A percentile compares a stretch with the other conserved stretches of the same genome.
phyloP scores from a whole-genome alignment of 1,140 invertebrate species.

The Helicoverpa zea region DNA sequence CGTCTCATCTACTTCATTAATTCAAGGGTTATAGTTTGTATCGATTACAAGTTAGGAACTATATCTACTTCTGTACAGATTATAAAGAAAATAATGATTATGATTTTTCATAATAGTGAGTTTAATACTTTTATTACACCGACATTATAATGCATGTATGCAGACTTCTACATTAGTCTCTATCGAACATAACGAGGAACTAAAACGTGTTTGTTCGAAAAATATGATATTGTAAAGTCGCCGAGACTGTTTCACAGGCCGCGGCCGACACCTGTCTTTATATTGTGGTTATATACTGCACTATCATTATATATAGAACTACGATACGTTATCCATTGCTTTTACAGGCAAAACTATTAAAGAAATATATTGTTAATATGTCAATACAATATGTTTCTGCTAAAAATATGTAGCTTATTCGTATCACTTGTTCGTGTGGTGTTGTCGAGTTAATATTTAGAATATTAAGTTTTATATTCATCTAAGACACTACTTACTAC shows the following conservation, averaged over 20 bases:
- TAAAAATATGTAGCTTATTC: conserved; percentile 83
- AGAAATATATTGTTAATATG: conserved; percentile 75
- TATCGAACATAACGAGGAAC: conserved; percentile 65
- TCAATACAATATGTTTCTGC: conserved; percentile 65
- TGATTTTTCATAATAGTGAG: conserved; percentile 67
- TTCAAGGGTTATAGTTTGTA: conserved; percentile 82
- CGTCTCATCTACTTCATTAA: conserved; percentile 75
- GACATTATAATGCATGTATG: conserved; percentile 42
- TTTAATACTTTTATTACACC: conserved; percentile 77
- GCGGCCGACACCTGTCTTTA: conserved; percentile 46
- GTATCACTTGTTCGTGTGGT: conserved; percentile 85
- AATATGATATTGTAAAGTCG: conserved; percentile 50
- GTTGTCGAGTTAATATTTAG: conserved; percentile 84
- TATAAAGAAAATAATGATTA: conserved; percentile 75
- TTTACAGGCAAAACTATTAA: conserved; percentile 79
- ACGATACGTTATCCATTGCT: conserved; percentile 74
- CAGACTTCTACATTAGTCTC: conserved; percentile 36
- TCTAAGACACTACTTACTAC: conserved; percentile 85
- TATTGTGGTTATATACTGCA: conserved; percentile 57
- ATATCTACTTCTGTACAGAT: conserved; percentile 83
- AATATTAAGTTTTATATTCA: conserved; percentile 80
- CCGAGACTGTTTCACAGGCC: conserved; percentile 73
- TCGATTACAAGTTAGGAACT: conserved; percentile 86
- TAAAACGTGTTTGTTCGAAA: conserved; percentile 60
- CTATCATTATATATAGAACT: conserved; percentile 46